Evolutionary conservation across 2,797 vertebrate species (phyloP).

Genomic region (Podarcis siculus): DNA sequence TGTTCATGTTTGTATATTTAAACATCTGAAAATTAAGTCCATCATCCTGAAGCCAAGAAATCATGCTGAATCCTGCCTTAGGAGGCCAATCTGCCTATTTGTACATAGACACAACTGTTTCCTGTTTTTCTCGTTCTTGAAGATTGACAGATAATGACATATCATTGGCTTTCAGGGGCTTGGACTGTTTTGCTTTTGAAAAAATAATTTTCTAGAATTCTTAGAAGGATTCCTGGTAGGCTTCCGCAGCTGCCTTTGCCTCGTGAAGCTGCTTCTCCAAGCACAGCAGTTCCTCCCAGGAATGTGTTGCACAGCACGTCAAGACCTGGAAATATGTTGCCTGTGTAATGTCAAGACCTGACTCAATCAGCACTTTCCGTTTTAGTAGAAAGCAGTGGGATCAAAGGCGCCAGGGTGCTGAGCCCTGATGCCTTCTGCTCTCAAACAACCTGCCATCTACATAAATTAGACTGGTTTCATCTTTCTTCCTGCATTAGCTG

Average conservation of each 20-base stretch:
- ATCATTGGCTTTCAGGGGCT: background rate
- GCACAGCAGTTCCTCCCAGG: constrained; percentile 37
- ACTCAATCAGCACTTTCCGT: constrained; percentile 60
- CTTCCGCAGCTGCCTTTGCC: rapidly evolving
- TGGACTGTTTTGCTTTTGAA: background rate
- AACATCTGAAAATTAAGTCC: constrained; percentile 35
- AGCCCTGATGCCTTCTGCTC: constrained; percentile 46
- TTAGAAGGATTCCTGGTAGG: background rate
- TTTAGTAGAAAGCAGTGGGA: constrained; percentile 53
- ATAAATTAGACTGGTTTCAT: constrained; percentile 47
- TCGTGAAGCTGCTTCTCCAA: background rate
- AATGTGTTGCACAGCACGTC: constrained; percentile 51
- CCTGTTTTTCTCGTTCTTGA: background rate
- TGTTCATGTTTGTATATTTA: constrained; percentile 65
- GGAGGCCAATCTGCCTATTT: constrained; percentile 24
- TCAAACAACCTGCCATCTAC: constrained; percentile 45
- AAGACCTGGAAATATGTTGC: constrained; percentile 69
- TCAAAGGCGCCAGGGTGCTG: constrained; percentile 48
- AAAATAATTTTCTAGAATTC: background rate
- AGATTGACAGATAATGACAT: background rate
- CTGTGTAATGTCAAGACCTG: constrained; percentile 63
- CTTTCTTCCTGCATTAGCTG: constrained; percentile 26
- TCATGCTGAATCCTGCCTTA: constrained; percentile 32
- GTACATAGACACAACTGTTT: background rate
- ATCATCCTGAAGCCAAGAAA: constrained; percentile 36